These are phyloP conservation scores for Drosophila murphyi DNA, from an alignment of 1,140 invertebrate genomes.

Conservation along the genomic window DNA sequence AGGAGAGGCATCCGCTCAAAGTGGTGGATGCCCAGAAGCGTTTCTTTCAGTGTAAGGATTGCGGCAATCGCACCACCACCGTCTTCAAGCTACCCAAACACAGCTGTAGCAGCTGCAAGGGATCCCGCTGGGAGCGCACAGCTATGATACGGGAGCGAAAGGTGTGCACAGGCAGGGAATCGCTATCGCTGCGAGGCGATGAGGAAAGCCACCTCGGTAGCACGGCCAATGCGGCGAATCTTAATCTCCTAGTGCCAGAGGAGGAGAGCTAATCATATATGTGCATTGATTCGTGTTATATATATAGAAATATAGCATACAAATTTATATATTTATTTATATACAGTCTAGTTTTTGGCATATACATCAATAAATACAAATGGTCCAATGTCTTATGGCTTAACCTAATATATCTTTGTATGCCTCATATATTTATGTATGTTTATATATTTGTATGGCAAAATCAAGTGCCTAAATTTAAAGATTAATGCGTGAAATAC, in stretches of 20 bases:
- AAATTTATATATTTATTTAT: constrained; percentile 45
- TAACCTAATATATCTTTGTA: constrained; percentile 27
- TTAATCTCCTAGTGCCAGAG: constrained; percentile 89
- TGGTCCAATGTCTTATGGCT: constrained; percentile 29
- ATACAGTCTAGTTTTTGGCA: constrained; percentile 70
- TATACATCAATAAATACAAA: constrained; percentile 63
- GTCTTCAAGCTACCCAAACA: constrained; percentile 91
- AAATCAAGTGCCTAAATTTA: constrained; percentile 21
- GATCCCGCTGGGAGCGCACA: constrained; percentile 90
- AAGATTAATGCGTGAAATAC: neutral
- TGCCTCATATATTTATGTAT: constrained; percentile 28
- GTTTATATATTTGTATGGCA: constrained; percentile 1
- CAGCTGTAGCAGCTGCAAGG: constrained; percentile 91
- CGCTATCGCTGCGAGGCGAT: constrained; percentile 89
- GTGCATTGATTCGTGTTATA: constrained; percentile 11
- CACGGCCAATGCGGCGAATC: constrained; percentile 86
- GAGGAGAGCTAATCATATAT: constrained; percentile 45
- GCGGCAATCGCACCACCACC: constrained; percentile 91
- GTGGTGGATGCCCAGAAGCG: constrained; percentile 92
- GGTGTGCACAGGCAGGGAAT: constrained; percentile 84
- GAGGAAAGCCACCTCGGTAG: constrained; percentile 90
- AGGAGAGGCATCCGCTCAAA: constrained; percentile 91
- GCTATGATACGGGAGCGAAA: constrained; percentile 92
- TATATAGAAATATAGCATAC: constrained; percentile 38
- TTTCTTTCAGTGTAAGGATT: constrained; percentile 96